Evolutionary conservation across 2,113 vertebrate species (phyloP).

Genomic region (Lonchura striata): DNA sequence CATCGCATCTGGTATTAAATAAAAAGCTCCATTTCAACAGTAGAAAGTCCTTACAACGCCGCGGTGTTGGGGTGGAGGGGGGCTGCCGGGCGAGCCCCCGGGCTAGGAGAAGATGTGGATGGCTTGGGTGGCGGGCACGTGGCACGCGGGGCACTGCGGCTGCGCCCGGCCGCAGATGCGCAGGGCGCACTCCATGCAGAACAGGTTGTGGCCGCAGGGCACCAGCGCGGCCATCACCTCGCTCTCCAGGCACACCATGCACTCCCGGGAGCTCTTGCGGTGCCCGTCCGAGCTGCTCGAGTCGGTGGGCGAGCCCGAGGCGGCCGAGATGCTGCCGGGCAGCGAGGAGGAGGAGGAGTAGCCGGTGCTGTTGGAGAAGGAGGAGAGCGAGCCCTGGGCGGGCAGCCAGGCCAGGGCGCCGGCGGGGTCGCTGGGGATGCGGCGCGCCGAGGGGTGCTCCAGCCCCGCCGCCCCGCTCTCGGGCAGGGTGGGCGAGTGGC

Average conservation of each 20-base stretch:
- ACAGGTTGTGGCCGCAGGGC: conserved; percentile 96
- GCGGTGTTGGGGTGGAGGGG: not conserved
- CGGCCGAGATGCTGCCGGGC: conserved; percentile 65
- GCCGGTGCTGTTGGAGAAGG: conserved; percentile 84
- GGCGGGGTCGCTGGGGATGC: conserved; percentile 86
- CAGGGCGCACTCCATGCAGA: conserved; percentile 97
- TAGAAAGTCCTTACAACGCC: conserved; percentile 18
- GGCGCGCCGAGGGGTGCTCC: conserved; percentile 86
- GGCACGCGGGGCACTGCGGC: conserved; percentile 92
- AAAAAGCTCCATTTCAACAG: conserved; percentile 28
- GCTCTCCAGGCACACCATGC: conserved; percentile 91
- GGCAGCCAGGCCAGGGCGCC: conserved; percentile 88
- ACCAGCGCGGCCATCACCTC: conserved; percentile 93
- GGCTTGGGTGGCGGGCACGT: conserved; percentile 91
- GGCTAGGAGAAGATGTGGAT: conserved; percentile 98
- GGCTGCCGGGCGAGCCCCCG: not conserved
- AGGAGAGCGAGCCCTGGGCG: conserved; percentile 72
- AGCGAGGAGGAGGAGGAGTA: conserved; percentile 87
- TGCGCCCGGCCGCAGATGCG: conserved; percentile 90
- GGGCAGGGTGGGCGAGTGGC: conserved; percentile 81
- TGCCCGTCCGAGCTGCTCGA: conserved; percentile 75
- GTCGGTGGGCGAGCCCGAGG: conserved; percentile 82
- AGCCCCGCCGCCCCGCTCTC: conserved; percentile 62
- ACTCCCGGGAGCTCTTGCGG: conserved; percentile 79
- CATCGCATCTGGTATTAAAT: conserved; percentile 14